Evolutionary conservation across 2,888 invertebrate genomes (phyloP).

Genomic region (Rhopalosiphum nymphaeae): DNA sequence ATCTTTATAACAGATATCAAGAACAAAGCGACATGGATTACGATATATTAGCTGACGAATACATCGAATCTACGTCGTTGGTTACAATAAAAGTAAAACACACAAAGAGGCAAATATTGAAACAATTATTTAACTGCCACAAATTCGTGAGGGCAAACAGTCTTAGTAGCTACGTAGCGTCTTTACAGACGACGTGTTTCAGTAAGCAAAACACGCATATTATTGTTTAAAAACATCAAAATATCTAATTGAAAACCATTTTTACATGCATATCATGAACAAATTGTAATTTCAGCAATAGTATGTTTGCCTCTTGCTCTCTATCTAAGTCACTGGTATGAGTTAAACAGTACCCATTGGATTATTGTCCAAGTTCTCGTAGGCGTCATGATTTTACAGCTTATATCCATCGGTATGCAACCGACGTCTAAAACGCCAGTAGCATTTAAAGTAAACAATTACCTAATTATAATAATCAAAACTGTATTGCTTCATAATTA

Average conservation of each 20-base stretch:
- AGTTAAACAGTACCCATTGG: constrained; percentile 43
- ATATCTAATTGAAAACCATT: neutral
- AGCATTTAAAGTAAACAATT: constrained; percentile 67
- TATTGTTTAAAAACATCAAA: neutral
- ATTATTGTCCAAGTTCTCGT: constrained; percentile 16
- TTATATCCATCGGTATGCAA: constrained; percentile 67
- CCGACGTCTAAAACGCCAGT: constrained; percentile 67
- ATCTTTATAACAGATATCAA: constrained; percentile 65
- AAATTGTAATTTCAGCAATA: constrained; percentile 52
- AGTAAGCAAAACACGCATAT: constrained; percentile 41
- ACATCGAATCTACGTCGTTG: constrained; percentile 60
- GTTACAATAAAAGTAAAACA: constrained; percentile 44
- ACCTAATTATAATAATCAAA: neutral
- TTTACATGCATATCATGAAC: neutral
- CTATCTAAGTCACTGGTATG: constrained; percentile 64
- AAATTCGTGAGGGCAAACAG: constrained; percentile 62
- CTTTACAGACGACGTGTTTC: constrained; percentile 66
- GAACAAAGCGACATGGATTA: constrained; percentile 63
- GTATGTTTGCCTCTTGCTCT: constrained; percentile 59
- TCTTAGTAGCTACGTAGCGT: constrained; percentile 65
- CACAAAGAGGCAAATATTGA: constrained; percentile 61
- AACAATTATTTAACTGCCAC: constrained; percentile 66
- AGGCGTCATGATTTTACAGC: constrained; percentile 47
- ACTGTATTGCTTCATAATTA: neutral
- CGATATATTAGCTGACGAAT: constrained; percentile 52